These are phyloP conservation scores for Drosophila watanabei DNA, from an alignment of 1,140 invertebrate genomes.

Conservation along the genomic window DNA sequence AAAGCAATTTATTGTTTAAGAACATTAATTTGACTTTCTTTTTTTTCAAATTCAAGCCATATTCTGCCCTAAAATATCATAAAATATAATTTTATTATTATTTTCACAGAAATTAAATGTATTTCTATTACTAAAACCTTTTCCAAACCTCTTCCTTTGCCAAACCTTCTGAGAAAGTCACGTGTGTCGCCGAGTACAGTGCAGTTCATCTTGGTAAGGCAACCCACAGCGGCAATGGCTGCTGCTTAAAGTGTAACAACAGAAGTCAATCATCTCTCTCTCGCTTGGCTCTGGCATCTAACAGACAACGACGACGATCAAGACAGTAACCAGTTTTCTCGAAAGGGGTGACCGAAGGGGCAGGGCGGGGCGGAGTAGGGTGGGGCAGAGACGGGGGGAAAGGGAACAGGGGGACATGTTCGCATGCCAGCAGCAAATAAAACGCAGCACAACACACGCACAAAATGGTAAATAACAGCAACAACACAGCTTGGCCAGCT, in stretches of 20 bases:
- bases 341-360: not conserved
- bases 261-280: conserved; percentile 69
- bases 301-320: conserved; percentile 19
- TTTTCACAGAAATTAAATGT: not conserved
- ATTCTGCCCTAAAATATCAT: too few relatives aligned
- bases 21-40: too few relatives aligned
- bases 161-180: not conserved
- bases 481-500: conserved; percentile 7
- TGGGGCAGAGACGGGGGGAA: not conserved
- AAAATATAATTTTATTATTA: too few relatives aligned
- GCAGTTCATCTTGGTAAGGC: conserved; percentile 1
- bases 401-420: conserved; percentile 40
- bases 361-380: not conserved
- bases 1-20: too few relatives aligned
- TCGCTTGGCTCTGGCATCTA: conserved; percentile 43
- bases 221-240: conserved; percentile 28
- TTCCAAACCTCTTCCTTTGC: too few relatives aligned
- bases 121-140: not conserved
- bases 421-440: conserved; percentile 81
- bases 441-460: conserved; percentile 68
- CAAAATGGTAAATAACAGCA: conserved; percentile 70
- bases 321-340: conserved; percentile 32
- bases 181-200: not conserved
- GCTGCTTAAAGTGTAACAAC: conserved; percentile 73
- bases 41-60: too few relatives aligned